Evolutionary conservation across 2,113 vertebrate genomes (phyloP), one percentile per base, ranked within the genome.

Genomic region (Dendrocopos noguchii): DNA sequence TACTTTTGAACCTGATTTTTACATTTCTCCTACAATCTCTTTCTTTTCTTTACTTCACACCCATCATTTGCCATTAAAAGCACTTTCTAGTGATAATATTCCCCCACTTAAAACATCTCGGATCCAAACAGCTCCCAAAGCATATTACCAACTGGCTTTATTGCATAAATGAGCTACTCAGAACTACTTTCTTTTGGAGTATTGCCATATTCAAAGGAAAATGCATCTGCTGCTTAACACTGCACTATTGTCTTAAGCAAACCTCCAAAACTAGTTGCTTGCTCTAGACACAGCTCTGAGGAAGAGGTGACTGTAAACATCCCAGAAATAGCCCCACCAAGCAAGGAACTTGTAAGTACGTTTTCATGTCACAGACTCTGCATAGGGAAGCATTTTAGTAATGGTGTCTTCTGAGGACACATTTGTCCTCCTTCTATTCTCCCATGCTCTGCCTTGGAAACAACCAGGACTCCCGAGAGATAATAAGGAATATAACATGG

Each of bases 41-140:
- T 46, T 80, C 34, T 63, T 80, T 87, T 44, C 16, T 15, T 15
- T 44, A 44, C 42, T 44, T 44, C 24, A 42, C 21, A 71, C 22
- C 9, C 34, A 82, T 42, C 46, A 74, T 81, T 92, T 87, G 42
- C 67, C 52, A 84, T 65, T 76, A 79, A 88, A 88, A 91, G 56
- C 55, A 55, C 81, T 89, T 95, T 84, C 28, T 60, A 82, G 64
- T 76, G 46, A 68, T 84, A 94, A 94, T 46, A 25, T 84, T 87
- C 63, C 64, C 79, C 42, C 47, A 42, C 46, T 93, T 90, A 59
- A 0, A 93, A 61, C 22, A 61, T 53, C 73, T 79, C 73, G 63
- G 67, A 93, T 80, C 25, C 75, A 92, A 93, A 87, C 31, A 73
- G 71, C 34, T 91, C 88, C 86, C 88, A 93, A 36, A 91, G 46